Base-by-base conservation (phyloP, 1,140 invertebrate genomes). In the Matsumurasca onukii region DNA sequence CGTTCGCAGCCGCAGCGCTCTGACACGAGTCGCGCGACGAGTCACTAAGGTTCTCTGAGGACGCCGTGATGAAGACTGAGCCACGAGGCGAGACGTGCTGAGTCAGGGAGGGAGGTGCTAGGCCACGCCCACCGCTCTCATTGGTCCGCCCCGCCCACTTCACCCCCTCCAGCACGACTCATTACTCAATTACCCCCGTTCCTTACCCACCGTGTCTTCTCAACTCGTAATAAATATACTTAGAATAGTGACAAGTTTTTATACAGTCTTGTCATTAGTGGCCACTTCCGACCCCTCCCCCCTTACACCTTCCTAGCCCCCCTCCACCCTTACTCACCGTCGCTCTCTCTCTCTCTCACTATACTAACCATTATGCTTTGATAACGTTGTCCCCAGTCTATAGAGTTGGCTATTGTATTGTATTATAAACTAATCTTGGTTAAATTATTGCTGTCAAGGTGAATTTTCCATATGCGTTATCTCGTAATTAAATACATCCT, bases 1-100 rank as follows among this genome's bases (percentile, higher is more conserved):
- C n/a, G n/a, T n/a, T n/a, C n/a, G n/a, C n/a, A n/a, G n/a, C n/a
- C 69, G 71, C 69, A 17, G 63, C 30, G 67, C 30, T 30, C 69
- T 45, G 52, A 65, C 20, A 49, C 12, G 69, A 67, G 52, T 52
- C 64, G 34, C 57, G 69, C 65, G 69, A 64, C 27, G 39, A 49
- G 48, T 67, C 57, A 66, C 55, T 70, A 48, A 52, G 65, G 52
- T 66, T 59, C 65, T 67, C 61, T 34, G 64, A 57, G 49, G 69
- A 49, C 30, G 64, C 57, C 34, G 63, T 57, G 52, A 49, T 70
- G 63, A 25, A 57, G 15, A 59, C 55, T 59, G 55, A 59, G 24
- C 31, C n/a, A 9, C 48, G 48, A 29, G 20, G 24, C 5, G 51
- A 13, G 20, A 20, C 17, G 2, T 25, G 20, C 39, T 34, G 29